Base-by-base conservation (phyloP, 2,888 invertebrate genomes). In the Holacanthella duospinosa region DNA sequence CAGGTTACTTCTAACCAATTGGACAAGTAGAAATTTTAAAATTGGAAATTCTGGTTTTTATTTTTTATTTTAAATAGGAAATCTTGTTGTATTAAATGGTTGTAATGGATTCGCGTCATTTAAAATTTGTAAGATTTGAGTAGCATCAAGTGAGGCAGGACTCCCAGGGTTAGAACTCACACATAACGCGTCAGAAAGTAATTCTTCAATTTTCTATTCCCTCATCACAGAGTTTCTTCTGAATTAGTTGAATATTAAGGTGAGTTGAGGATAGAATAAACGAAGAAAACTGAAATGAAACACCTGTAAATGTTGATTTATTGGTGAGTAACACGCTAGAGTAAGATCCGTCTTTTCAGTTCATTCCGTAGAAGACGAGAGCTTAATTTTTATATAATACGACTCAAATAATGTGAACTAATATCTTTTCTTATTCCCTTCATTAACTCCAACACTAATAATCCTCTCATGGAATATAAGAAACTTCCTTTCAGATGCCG, bases 301-400 rank as follows among this genome's bases (percentile, higher is more conserved):
- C 66, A 68, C 66, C 68, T 66, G 70, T 68, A 68, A 70, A 70
- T 68, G 67, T 71, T 71, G 71, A 71, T 71, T 71, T 71, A 71
- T 71, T 62, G 53, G 24, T 54, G 57, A 60, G 59, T 67, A 66
- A 64, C 71, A 71, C 70, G 71, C 70, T 63, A 70, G 65, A 65
- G 66, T 36, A 16, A 36, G 36, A n/a, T 36, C 48, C 21, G 16
- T 48, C 19, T 21, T 21, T 9, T 4, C n/a, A n/a, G n/a, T n/a
- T n/a, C 48, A n/a, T 48, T 48, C 48, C 48, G n/a, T 16, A n/a
- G 12, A 21, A 36, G 36, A 4, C 48, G 6, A 9, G 19, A 21
- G 4, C n/a, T 48, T 48, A 48, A 48, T 48, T 48, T 48, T 4
- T 48, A 48, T n/a, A 48, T 48, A 48, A 48, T 9, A 4, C 19